Conservation (phyloP, 92 coral and sea anemone genomes). For the Phenganax stokvisi region DNA sequence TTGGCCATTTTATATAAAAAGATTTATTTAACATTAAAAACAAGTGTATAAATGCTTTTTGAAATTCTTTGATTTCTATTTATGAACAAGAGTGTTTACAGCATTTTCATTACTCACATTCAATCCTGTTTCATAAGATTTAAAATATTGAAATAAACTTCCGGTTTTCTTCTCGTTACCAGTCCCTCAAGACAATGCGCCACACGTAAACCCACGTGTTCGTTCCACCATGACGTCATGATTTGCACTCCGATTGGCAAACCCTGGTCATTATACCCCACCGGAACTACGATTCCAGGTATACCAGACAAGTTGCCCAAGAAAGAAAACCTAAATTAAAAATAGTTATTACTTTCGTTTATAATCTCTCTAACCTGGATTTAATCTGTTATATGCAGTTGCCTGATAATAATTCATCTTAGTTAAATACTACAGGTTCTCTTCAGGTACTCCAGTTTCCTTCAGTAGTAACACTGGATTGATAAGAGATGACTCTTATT, state of each 20-base stretch:
- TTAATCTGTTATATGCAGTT: too few species aligned
- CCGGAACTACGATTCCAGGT: conserved; percentile 85
- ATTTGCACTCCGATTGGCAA: conserved; percentile 90
- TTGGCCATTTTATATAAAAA: neutral
- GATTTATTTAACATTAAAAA: conserved; percentile 14
- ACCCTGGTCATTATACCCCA: conserved; percentile 76
- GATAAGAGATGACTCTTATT: too few species aligned
- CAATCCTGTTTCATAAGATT: neutral
- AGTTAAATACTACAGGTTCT: too few species aligned
- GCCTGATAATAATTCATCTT: too few species aligned
- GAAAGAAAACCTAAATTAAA: conserved; percentile 53
- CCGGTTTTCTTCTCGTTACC: conserved; percentile 51
- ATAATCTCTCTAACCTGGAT: neutral
- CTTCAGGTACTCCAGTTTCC: too few species aligned
- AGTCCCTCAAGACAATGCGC: conserved; percentile 74
- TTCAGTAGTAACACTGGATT: too few species aligned
- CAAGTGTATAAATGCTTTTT: neutral
- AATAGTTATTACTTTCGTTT: neutral
- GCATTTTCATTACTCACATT: too few species aligned
- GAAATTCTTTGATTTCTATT: neutral
- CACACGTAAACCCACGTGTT: conserved; percentile 79
- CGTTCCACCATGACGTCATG: conserved; percentile 99
- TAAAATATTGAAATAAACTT: conserved; percentile 55
- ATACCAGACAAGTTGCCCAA: conserved; percentile 84
- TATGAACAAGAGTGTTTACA: neutral